Percentiles rank a stretch among this genome's conserved stretches.
Evolutionary conservation across 2,797 vertebrate species (phyloP).

Genomic region (Etheostoma perlongum): DNA sequence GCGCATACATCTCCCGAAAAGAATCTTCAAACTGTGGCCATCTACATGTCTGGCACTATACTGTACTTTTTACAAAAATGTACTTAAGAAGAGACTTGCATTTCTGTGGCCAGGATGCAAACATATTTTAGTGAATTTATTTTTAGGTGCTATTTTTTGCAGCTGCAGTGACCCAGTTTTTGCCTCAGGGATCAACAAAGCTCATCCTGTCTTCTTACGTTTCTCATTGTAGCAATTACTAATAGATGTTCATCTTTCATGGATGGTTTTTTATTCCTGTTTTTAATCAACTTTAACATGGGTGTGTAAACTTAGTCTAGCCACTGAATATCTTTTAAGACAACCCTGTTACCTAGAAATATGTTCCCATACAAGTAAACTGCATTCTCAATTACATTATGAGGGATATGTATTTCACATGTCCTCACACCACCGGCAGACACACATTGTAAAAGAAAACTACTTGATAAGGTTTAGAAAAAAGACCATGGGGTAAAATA

Average conservation of each 20-base stretch:
- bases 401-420: too few species aligned
- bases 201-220: conserved; percentile 38
- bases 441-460: too few species aligned
- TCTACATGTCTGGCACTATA: not conserved
- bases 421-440: too few species aligned
- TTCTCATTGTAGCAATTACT: conserved; percentile 17
- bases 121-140: conserved; percentile 17
- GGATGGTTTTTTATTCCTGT: too few species aligned
- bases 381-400: too few species aligned
- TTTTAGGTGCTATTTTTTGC: conserved; percentile 24
- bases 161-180: conserved; percentile 55
- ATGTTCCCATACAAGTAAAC: too few species aligned
- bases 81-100: not conserved
- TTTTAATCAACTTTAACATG: too few species aligned
- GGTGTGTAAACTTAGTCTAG: too few species aligned
- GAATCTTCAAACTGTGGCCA: not conserved
- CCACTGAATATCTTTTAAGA: not conserved
- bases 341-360: too few species aligned
- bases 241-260: conserved; percentile 22
- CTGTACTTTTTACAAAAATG: not conserved
- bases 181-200: conserved; percentile 56
- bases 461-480: too few species aligned
- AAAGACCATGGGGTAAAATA: too few species aligned
- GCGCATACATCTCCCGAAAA: not conserved
- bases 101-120: not conserved